Conservation (phyloP, 2,888 invertebrate genomes). For the Entomobrya proxima region DNA sequence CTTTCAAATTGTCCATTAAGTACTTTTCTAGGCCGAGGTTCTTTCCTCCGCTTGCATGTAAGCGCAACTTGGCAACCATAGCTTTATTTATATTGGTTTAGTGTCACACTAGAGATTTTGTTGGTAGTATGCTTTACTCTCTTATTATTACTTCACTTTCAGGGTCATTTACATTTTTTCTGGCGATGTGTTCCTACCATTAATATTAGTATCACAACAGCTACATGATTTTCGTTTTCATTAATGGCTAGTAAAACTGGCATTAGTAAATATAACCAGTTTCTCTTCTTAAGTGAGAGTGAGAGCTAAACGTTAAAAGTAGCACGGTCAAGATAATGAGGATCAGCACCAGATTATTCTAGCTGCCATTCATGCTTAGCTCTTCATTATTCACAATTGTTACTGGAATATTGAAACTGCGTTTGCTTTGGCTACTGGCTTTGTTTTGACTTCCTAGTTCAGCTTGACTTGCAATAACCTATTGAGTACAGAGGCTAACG, state of each 20-base stretch:
- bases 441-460: constrained; percentile 28
- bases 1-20: constrained; percentile 44
- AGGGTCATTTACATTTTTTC: constrained; percentile 45
- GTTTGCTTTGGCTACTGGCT: neutral
- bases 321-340: neutral
- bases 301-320: neutral
- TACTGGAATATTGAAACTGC: neutral
- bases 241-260: no score
- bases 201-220: neutral
- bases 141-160: constrained; percentile 14
- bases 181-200: neutral
- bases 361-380: neutral
- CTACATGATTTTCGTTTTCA: constrained; percentile 1
- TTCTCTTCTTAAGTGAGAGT: neutral
- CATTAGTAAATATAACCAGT: no score
- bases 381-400: neutral
- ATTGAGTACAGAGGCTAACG: neutral
- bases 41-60: constrained; percentile 4
- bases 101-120: constrained; percentile 42
- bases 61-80: neutral
- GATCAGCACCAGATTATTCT: neutral
- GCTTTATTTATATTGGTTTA: constrained; percentile 28
- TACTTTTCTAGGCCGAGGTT: constrained; percentile 50
- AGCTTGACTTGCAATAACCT: constrained; percentile 5
- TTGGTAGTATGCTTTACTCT: neutral